Evolutionary conservation across 2,797 vertebrate species (phyloP).

Genomic region (Acanthurus leucopareius): DNA sequence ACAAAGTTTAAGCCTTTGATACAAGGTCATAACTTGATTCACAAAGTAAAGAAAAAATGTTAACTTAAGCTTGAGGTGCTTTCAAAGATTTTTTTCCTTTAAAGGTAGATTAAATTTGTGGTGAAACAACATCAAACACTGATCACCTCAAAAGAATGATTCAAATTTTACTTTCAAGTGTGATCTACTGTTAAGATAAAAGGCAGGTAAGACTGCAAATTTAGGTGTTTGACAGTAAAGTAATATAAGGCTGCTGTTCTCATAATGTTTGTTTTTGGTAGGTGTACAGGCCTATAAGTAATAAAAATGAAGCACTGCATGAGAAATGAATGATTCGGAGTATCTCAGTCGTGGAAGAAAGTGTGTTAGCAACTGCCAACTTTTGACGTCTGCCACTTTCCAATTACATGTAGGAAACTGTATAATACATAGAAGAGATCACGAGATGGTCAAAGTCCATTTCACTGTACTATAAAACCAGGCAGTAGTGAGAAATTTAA

Average conservation of each 20-base stretch:
- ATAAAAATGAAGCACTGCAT: conserved; percentile 1
- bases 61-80: background rate
- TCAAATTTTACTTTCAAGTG: background rate
- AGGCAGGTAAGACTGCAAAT: background rate
- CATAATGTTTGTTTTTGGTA: background rate
- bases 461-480: conserved; percentile 53
- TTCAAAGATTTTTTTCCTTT: background rate
- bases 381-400: conserved; percentile 50
- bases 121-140: background rate
- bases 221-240: background rate
- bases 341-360: conserved; percentile 2
- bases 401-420: conserved; percentile 63
- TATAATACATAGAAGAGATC: conserved; percentile 61
- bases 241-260: background rate
- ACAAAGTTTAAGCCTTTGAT: conserved; percentile 1
- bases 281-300: background rate
- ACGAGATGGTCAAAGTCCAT: conserved; percentile 68
- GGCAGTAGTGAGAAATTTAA: conserved; percentile 61
- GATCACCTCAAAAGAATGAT: background rate
- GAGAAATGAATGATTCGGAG: conserved; percentile 10
- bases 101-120: background rate
- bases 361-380: conserved; percentile 34
- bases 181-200: background rate
- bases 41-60: conserved; percentile 5
- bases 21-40: conserved; percentile 23